phyloP scores from a whole-genome alignment of 2,888 invertebrate species.

The Allophyes oxyacanthae region DNA sequence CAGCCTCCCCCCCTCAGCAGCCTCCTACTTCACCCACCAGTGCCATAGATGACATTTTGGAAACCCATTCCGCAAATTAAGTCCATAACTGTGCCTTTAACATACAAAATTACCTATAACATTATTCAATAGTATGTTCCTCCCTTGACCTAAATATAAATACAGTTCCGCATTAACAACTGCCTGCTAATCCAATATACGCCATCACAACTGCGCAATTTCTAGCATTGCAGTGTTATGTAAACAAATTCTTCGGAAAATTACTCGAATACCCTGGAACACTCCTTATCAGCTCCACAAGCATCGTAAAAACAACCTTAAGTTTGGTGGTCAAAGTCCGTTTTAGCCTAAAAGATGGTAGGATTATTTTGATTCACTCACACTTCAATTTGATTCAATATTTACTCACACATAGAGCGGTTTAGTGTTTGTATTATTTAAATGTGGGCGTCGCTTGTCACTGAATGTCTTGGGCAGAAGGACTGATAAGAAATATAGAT shows the following conservation, averaged over 20 bases:
- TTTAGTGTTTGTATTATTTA: not conserved
- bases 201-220: constrained; percentile 61
- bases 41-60: too few species aligned
- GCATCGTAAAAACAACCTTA: constrained; percentile 29
- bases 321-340: rapidly evolving
- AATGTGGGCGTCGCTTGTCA: constrained; percentile 11
- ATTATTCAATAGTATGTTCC: too few species aligned
- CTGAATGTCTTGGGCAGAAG: constrained; percentile 4
- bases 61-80: too few species aligned
- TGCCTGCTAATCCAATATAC: constrained; percentile 92
- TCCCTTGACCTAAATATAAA: too few species aligned
- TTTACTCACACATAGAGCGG: constrained; percentile 30
- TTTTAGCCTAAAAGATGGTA: constrained; percentile 11
- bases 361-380: constrained; percentile 38
- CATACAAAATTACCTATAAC: too few species aligned
- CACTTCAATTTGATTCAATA: constrained; percentile 33
- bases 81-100: too few species aligned
- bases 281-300: constrained; percentile 19
- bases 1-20: too few species aligned
- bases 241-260: constrained; percentile 64
- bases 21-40: too few species aligned
- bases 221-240: constrained; percentile 30
- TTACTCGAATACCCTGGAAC: constrained; percentile 56
- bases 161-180: constrained; percentile 89
- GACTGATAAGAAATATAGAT: too few species aligned